phyloP scores from a whole-genome alignment of 2,888 invertebrate genomes.

The Caenorhabditis virilis region DNA sequence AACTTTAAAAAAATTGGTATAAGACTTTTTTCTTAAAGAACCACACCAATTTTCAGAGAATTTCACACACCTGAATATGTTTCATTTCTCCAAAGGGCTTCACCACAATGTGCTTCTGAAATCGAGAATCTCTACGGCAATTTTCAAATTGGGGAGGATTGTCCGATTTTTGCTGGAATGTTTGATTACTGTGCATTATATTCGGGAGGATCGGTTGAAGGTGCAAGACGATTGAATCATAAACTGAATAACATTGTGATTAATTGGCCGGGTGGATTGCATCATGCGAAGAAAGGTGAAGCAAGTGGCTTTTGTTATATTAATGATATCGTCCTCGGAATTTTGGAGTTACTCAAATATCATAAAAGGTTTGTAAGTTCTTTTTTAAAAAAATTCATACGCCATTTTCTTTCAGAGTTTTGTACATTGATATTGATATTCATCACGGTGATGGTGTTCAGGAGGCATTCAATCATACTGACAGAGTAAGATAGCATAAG shows the following conservation, averaged over 20 bases:
- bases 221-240: slow-evolving; percentile 79
- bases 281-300: slow-evolving; percentile 89
- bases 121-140: slow-evolving; percentile 87
- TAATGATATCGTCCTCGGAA: slow-evolving; percentile 96
- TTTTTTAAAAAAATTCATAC: slow-evolving; percentile 1
- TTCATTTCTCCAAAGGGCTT: slow-evolving; percentile 90
- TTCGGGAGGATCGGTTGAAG: slow-evolving; percentile 95
- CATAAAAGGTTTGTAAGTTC: slow-evolving; percentile 53
- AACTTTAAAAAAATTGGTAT: slow-evolving; percentile 2
- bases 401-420: slow-evolving; percentile 72
- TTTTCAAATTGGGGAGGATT: slow-evolving; percentile 80
- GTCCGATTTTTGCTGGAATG: slow-evolving; percentile 81
- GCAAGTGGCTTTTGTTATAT: slow-evolving; percentile 99
- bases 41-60: slow-evolving; percentile 73
- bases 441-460: slow-evolving; percentile 79
- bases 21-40: slow-evolving; percentile 5
- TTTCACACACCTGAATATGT: slow-evolving; percentile 98
- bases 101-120: slow-evolving; percentile 83
- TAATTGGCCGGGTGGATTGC: slow-evolving; percentile 98
- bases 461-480: slow-evolving; percentile 67
- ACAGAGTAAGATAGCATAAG: too few relatives aligned
- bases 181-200: slow-evolving; percentile 97
- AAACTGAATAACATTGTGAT: slow-evolving; percentile 83
- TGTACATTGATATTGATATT: slow-evolving; percentile 98
- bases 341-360: slow-evolving; percentile 83